These are phyloP conservation scores for Phoxinus phoxinus DNA, from an alignment of 2,113 vertebrate genomes.

Conservation along the genomic window DNA sequence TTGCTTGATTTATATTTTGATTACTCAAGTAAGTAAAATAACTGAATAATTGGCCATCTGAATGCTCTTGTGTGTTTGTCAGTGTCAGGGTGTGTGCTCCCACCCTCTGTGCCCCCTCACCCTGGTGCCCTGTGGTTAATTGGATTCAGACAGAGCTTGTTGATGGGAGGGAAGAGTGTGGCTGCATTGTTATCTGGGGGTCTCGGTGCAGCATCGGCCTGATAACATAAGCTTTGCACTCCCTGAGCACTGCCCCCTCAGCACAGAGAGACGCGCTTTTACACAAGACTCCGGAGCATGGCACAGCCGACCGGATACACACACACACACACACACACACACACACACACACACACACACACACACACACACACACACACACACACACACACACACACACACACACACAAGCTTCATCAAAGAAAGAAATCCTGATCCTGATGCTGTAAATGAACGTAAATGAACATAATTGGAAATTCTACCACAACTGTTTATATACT, in stretches of 20 bases:
- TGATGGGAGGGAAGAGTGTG: conserved; percentile 69
- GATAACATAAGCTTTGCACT: conserved; percentile 67
- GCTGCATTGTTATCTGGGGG: conserved; percentile 79
- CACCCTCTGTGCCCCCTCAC: conserved; percentile 67
- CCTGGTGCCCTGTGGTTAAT: conserved; percentile 75
- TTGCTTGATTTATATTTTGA: neutral
- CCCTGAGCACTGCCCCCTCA: conserved; percentile 41
- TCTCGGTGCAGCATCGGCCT: conserved; percentile 63
- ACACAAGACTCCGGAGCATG: conserved; percentile 62
- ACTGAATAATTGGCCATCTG: conserved; percentile 50
- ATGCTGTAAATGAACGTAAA: neutral
- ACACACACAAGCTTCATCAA: conserved; percentile 15
- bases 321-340: neutral
- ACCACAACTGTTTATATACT: no score
- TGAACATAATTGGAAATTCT: neutral
- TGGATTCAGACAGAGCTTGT: conserved; percentile 73
- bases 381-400: neutral
- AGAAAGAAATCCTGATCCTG: neutral
- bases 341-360: no score
- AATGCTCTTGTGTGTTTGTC: conserved; percentile 78
- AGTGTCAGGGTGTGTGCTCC: conserved; percentile 5
- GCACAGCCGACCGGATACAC: conserved; percentile 42
- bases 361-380: no score
- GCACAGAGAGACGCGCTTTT: conserved; percentile 48
- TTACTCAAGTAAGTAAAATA: neutral